phyloP scores from a whole-genome alignment of 2,888 invertebrate species.

The Cantharis nigra region DNA sequence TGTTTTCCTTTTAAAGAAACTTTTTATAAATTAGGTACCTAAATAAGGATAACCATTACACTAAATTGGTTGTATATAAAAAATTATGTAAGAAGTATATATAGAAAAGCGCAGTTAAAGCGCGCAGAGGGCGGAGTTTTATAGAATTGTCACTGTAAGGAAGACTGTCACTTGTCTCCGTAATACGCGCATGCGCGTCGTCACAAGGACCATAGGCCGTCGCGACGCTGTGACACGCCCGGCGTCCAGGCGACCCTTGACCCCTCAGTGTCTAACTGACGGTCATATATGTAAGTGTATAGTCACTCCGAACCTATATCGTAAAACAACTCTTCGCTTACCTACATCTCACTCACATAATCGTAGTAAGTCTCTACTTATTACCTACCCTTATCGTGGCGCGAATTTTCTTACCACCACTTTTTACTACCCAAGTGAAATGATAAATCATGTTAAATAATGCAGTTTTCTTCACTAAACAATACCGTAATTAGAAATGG shows the following conservation, averaged over 20 bases:
- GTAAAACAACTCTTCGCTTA: not conserved
- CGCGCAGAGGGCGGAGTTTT: conserved; percentile 49
- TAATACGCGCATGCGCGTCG: conserved; percentile 51
- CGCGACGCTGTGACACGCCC: conserved; percentile 56
- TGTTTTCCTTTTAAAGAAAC: not conserved
- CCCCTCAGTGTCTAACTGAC: conserved; percentile 53
- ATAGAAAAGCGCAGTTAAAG: conserved; percentile 37
- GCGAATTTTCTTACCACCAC: not conserved
- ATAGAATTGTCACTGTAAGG: conserved; percentile 54
- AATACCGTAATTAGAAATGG: conserved; percentile 36
- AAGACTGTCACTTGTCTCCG: conserved; percentile 55
- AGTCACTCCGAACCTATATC: conserved; percentile 28
- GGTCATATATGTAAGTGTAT: conserved; percentile 39
- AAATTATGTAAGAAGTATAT: not conserved
- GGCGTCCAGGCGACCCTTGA: conserved; percentile 55
- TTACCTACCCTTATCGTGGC: not conserved
- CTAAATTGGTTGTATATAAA: not conserved
- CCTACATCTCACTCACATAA: not conserved
- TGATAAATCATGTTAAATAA: conserved; percentile 16
- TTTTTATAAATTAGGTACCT: not conserved
- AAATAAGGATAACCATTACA: not conserved
- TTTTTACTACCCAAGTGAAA: not conserved
- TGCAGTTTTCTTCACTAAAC: conserved; percentile 40
- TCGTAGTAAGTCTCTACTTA: not conserved
- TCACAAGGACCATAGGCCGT: conserved; percentile 54